A percentile compares a stretch with the other conserved stretches of the same genome.
Conservation (phyloP, 2,797 vertebrate species). For the Squalus acanthias region DNA sequence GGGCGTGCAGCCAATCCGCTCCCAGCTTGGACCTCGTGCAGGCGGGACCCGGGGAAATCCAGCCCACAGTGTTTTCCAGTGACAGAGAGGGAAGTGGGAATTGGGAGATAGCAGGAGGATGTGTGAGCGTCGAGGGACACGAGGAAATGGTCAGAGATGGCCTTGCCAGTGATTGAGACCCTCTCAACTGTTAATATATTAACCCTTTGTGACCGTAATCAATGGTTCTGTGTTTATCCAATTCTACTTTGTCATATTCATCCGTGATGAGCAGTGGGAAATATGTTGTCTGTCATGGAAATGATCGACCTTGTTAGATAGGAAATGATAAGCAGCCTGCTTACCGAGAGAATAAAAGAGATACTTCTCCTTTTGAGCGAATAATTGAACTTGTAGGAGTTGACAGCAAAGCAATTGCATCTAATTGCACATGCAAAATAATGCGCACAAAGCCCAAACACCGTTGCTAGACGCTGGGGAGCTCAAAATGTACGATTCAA, state of each 20-base stretch:
- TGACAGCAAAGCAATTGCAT: slow-evolving; percentile 10
- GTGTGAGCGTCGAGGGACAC: not conserved
- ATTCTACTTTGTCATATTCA: not conserved
- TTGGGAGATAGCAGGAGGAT: not conserved
- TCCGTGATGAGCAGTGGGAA: not conserved
- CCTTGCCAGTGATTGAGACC: not conserved
- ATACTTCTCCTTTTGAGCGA: not conserved
- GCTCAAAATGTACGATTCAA: not conserved
- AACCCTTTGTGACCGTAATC: not conserved
- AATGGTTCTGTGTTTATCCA: not conserved
- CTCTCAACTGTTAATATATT: not conserved
- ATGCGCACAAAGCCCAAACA: not conserved
- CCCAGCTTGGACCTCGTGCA: no score
- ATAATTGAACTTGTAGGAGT: not conserved
- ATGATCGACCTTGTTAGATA: not conserved
- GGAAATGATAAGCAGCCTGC: not conserved
- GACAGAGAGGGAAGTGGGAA: not conserved
- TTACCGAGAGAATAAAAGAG: not conserved
- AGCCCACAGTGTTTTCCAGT: no score
- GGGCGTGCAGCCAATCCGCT: no score
- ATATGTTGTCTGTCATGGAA: not conserved
- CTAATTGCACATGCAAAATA: not conserved
- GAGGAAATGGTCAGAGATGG: not conserved
- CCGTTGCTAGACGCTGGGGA: not conserved
- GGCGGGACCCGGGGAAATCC: no score